Percentiles rank a stretch among this genome's conserved stretches.
Conservation (phyloP, 2,888 invertebrate genomes). For the Neoitamus cyanurus region DNA sequence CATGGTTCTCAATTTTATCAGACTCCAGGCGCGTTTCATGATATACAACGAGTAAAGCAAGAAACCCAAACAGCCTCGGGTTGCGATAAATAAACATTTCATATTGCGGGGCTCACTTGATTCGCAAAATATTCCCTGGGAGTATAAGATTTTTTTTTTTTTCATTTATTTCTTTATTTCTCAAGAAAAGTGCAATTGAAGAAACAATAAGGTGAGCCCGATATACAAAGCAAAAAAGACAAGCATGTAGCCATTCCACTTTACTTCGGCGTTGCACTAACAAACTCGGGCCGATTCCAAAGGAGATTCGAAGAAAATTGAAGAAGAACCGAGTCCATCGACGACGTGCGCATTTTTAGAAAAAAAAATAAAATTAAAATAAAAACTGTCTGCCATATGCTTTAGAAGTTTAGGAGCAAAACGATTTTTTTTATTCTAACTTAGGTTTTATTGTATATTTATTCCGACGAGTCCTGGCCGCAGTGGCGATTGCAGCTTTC, state of each 20-base stretch:
- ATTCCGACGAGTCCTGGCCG: background rate
- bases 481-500: background rate
- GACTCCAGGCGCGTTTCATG: background rate
- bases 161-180: background rate
- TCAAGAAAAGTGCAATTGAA: conserved; percentile 31
- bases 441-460: background rate
- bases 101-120: background rate
- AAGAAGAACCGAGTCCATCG: background rate
- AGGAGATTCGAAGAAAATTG: background rate
- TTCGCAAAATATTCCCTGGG: background rate
- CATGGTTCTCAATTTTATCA: background rate
- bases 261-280: background rate
- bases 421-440: conserved; percentile 1
- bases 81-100: background rate
- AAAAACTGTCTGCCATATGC: conserved; percentile 43
- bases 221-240: background rate
- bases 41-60: background rate
- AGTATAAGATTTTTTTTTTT: background rate
- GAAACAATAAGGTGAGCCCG: background rate
- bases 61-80: background rate
- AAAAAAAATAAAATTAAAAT: background rate
- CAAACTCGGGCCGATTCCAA: background rate
- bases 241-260: conserved; percentile 23
- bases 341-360: background rate
- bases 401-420: conserved; percentile 22